A percentile compares a stretch with the other conserved stretches of the same genome.
These are phyloP conservation scores for Oryzias curvinotus DNA, from an alignment of 2,113 vertebrate genomes.

Conservation along the genomic window DNA sequence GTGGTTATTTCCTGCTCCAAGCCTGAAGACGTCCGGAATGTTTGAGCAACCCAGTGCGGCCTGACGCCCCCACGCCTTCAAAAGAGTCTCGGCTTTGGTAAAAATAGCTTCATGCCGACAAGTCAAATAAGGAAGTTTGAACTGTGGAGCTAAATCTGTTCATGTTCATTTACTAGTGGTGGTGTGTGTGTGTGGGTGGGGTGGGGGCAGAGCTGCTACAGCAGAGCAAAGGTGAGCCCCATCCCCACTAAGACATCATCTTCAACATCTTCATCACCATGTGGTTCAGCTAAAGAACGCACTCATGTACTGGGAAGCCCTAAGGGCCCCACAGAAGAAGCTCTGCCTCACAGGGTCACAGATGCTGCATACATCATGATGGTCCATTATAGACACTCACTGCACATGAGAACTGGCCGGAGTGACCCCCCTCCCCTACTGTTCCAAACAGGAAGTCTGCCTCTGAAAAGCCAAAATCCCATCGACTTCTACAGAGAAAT, in stretches of 20 bases:
- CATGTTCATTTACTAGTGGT: conserved; percentile 17
- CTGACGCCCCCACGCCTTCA: background rate
- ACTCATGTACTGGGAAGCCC: no score
- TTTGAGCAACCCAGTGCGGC: conserved; percentile 33
- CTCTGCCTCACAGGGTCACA: no score
- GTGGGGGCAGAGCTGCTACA: accelerated
- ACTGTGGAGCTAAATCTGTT: conserved; percentile 59
- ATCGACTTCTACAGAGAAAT: no score
- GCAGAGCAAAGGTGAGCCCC: background rate
- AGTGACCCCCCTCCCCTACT: no score
- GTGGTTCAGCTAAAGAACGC: no score
- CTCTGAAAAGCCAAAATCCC: no score
- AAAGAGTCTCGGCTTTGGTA: conserved; percentile 53
- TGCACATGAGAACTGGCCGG: no score
- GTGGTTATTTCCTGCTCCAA: conserved; percentile 36
- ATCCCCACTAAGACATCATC: background rate
- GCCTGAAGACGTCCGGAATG: conserved; percentile 45
- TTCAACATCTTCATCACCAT: background rate
- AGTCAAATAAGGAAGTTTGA: conserved; percentile 68
- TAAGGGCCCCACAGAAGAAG: no score
- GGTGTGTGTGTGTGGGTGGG: background rate
- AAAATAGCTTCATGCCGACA: conserved; percentile 67
- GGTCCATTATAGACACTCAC: no score
- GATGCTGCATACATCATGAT: no score
- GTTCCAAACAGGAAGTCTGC: no score